Base-by-base conservation (phyloP, 1,140 invertebrate species). In the Bombyx mori region DNA sequence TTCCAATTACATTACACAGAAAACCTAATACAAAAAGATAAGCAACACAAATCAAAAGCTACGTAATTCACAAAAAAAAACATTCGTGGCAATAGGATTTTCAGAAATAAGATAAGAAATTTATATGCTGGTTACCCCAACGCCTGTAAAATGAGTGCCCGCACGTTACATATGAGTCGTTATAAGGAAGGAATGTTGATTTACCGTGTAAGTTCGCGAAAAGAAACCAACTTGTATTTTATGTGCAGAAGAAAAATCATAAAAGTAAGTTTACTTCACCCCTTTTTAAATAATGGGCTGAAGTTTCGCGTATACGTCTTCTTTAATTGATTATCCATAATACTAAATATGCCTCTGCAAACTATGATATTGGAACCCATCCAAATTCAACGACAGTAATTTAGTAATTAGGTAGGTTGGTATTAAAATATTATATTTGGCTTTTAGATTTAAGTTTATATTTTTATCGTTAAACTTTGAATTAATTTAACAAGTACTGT, bases 171-270 rank as follows among this genome's bases (percentile, higher is more conserved):
- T 43, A 47, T 44, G n/a, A 22, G 48, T 44, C 35, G 43, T 45
- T 49, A 59, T 50, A 52, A 49, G 42, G 44, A 55, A 44, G 43
- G 42, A 55, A 43, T 48, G 44, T 45, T 60, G 53, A 60, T 60
- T 60, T 60, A 60, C 53, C 45, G 58, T 48, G 9, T 10, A 60
- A 60, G 46, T 60, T 55, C 18, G n/a, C 43, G 45, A 53, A 59
- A 55, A 44, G 50, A n/a, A 35, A n/a, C 58, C 35, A 60, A 54
- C 52, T 55, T 55, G 43, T 4, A 10, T 35, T 35, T 48, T 35
- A 49, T 49, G n/a, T 12, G 48, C 7, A 49, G 48, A 49, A n/a
- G 12, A 18, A 12, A 49, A n/a, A 3, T 49, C 48, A 12, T 49
- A 49, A 49, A 49, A 49, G 22, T 22, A 49, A 35, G 26, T 35